These are phyloP conservation scores for Zosterops japonicus DNA, from an alignment of 2,113 vertebrate species.

Conservation along the genomic window DNA sequence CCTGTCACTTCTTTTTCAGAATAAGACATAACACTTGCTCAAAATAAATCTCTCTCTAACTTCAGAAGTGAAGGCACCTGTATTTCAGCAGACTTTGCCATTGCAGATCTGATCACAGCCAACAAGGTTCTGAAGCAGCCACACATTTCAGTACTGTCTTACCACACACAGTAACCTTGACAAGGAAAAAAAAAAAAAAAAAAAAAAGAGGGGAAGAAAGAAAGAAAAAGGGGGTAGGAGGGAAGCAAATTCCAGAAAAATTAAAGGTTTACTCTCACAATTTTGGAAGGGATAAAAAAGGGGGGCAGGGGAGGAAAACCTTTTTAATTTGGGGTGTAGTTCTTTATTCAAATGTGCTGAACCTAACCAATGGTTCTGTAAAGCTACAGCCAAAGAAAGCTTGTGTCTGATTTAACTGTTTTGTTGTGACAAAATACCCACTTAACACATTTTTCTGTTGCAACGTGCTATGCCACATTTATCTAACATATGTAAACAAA, in stretches of 20 bases:
- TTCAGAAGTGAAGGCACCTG: background rate
- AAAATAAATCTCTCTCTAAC: background rate
- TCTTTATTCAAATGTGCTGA: background rate
- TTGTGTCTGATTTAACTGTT: background rate
- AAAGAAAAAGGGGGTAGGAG: fast-evolving
- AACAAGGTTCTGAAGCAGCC: background rate
- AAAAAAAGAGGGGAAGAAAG: fast-evolving
- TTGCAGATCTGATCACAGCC: background rate
- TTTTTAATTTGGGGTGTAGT: background rate
- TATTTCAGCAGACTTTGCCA: background rate
- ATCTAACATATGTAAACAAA: slow-evolving; percentile 27
- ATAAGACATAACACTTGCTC: background rate
- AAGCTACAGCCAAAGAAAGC: background rate
- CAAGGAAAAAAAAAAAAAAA: background rate
- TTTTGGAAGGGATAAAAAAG: background rate
- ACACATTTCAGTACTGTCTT: background rate
- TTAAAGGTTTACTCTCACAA: background rate
- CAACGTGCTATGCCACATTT: background rate
- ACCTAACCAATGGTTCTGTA: background rate
- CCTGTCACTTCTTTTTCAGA: background rate
- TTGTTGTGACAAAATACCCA: slow-evolving; percentile 35
- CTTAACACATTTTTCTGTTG: slow-evolving; percentile 27
- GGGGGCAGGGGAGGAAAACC: fast-evolving
- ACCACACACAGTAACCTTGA: background rate
- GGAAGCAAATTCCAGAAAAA: background rate